phyloP scores from a whole-genome alignment of 1,140 invertebrate species.

The Paraescarpia echinospica region DNA sequence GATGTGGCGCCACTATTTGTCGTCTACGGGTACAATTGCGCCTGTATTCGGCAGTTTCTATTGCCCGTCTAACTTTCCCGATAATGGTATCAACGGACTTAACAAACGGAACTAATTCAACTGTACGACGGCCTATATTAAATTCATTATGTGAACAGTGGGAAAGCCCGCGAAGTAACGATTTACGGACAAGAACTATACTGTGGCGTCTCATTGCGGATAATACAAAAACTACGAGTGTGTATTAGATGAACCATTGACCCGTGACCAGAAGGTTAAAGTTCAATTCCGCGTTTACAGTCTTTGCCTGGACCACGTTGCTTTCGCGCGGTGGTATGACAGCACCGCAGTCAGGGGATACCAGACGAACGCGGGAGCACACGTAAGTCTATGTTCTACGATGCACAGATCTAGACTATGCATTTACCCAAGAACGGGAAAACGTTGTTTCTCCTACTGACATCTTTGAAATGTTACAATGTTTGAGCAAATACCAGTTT shows the following conservation, averaged over 20 bases:
- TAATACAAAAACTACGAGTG: not conserved
- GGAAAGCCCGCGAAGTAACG: not conserved
- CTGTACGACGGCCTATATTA: not conserved
- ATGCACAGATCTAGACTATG: too few species aligned
- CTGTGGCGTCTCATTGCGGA: not conserved
- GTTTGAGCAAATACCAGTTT: not conserved
- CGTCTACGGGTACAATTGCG: too few species aligned
- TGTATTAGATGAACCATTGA: not conserved
- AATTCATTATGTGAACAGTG: not conserved
- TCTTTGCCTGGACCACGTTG: not conserved
- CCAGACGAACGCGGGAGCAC: not conserved
- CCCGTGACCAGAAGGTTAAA: not conserved
- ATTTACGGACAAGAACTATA: not conserved
- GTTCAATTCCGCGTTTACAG: not conserved
- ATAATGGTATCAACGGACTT: not conserved
- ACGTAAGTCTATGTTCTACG: not conserved
- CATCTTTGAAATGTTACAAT: not conserved
- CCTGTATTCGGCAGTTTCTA: too few species aligned
- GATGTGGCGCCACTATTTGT: not conserved
- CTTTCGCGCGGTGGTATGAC: not conserved
- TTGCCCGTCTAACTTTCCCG: too few species aligned
- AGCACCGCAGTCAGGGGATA: not conserved
- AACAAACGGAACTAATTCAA: not conserved
- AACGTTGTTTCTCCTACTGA: not conserved
- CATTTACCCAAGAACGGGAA: not conserved